Conservation (phyloP, 2,113 vertebrate species). For the Lipotes vexillifer region DNA sequence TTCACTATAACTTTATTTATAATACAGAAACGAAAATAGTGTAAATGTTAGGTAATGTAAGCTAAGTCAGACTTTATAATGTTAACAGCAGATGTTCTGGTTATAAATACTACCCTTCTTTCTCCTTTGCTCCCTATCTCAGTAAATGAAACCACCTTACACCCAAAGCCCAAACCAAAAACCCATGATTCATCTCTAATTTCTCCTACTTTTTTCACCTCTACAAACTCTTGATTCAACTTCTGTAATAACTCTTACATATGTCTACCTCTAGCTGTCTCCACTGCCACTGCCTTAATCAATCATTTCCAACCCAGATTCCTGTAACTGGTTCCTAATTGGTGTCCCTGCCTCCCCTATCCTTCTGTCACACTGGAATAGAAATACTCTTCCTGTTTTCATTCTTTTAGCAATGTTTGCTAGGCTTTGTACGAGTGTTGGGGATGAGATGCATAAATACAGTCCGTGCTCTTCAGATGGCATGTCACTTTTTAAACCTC, state of each 20-base stretch:
- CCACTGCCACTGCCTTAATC: neutral
- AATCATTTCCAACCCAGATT: neutral
- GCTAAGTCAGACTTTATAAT: neutral
- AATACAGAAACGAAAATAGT: neutral
- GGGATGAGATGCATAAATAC: neutral
- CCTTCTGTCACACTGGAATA: neutral
- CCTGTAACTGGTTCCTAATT: neutral
- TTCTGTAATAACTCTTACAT: neutral
- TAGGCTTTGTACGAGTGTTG: neutral
- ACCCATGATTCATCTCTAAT: neutral
- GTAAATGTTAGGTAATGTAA: neutral
- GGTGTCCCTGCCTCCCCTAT: neutral
- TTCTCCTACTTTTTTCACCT: neutral
- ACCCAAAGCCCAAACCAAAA: neutral
- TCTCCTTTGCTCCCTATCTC: neutral
- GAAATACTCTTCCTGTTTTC: neutral
- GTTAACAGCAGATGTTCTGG: neutral
- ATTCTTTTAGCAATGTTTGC: neutral
- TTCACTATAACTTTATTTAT: constrained; percentile 11
- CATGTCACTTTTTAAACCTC: neutral
- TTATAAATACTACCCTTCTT: neutral
- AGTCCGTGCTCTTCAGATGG: neutral
- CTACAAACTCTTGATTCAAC: neutral
- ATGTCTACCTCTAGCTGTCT: neutral
- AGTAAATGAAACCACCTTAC: neutral